A percentile compares a stretch with the other conserved stretches of the same genome.
Evolutionary conservation across 2,797 vertebrate species (phyloP).

Genomic region (Etheostoma nigrum): DNA sequence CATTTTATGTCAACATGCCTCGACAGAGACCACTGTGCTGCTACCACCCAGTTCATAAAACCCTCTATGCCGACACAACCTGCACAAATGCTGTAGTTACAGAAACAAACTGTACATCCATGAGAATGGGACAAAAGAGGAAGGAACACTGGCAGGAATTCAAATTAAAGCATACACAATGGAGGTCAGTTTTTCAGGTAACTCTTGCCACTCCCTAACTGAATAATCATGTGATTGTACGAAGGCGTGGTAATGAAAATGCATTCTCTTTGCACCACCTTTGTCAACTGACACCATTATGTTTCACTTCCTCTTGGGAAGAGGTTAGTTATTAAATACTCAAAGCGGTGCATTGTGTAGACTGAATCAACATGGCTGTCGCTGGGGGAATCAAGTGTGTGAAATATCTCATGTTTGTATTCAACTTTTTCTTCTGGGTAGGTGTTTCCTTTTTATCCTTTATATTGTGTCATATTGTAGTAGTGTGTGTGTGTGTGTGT

Average conservation of each 20-base stretch:
- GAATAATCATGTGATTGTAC: conserved; percentile 51
- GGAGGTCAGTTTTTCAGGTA: neutral
- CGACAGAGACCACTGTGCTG: conserved; percentile 45
- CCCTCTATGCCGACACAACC: neutral
- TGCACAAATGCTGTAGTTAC: neutral
- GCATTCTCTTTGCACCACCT: conserved; percentile 8
- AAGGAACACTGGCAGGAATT: neutral
- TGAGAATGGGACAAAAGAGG: neutral
- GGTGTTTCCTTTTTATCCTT: conserved; percentile 52
- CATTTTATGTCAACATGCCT: conserved; percentile 40
- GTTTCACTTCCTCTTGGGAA: conserved; percentile 12
- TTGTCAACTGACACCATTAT: conserved; percentile 19
- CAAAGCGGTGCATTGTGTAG: neutral
- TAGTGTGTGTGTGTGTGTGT: neutral
- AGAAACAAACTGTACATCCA: neutral
- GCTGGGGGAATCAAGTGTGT: conserved; percentile 76
- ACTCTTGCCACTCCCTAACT: conserved; percentile 53
- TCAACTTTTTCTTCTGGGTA: conserved; percentile 83
- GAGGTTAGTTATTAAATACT: conserved; percentile 5
- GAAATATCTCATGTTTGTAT: conserved; percentile 82
- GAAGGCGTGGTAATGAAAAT: conserved; percentile 47
- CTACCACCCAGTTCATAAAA: neutral
- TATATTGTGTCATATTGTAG: neutral
- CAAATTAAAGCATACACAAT: neutral
- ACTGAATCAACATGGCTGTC: conserved; percentile 73